phyloP scores from a whole-genome alignment of 2,113 vertebrate species.

The Epinephelus cyanopodus region DNA sequence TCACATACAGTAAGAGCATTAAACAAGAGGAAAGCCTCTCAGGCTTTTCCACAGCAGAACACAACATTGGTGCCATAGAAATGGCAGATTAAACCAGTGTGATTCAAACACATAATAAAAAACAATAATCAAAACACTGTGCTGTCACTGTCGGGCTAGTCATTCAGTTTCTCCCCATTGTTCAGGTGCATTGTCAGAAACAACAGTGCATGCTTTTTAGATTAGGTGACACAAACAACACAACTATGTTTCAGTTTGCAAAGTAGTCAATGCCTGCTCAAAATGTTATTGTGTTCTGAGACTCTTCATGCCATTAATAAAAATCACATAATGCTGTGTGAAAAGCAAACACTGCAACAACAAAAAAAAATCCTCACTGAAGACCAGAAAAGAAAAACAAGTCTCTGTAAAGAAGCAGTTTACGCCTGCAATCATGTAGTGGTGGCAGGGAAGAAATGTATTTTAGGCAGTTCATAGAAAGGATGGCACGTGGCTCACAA shows the following conservation, averaged over 20 bases:
- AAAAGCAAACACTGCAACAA: slow-evolving; percentile 5
- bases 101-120: slow-evolving; percentile 39
- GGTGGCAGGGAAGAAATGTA: background rate
- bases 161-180: slow-evolving; percentile 39
- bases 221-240: slow-evolving; percentile 52
- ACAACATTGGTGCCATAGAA: background rate
- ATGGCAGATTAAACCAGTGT: slow-evolving; percentile 20
- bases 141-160: slow-evolving; percentile 23
- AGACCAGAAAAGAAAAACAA: slow-evolving; percentile 22
- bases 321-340: slow-evolving; percentile 19
- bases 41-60: background rate
- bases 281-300: slow-evolving; percentile 40
- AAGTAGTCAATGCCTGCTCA: slow-evolving; percentile 21
- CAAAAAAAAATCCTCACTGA: background rate
- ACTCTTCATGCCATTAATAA: slow-evolving; percentile 33
- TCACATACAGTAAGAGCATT: background rate
- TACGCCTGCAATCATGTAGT: slow-evolving; percentile 8
- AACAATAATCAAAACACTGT: slow-evolving; percentile 43
- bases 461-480: background rate
- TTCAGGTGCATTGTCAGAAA: slow-evolving; percentile 45
- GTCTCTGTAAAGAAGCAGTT: background rate
- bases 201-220: slow-evolving; percentile 40
- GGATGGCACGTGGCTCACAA: background rate
- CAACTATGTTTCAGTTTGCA: slow-evolving; percentile 24
- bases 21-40: background rate